phyloP scores from a whole-genome alignment of 2,797 vertebrate genomes.

The Chaunax sp. region DNA sequence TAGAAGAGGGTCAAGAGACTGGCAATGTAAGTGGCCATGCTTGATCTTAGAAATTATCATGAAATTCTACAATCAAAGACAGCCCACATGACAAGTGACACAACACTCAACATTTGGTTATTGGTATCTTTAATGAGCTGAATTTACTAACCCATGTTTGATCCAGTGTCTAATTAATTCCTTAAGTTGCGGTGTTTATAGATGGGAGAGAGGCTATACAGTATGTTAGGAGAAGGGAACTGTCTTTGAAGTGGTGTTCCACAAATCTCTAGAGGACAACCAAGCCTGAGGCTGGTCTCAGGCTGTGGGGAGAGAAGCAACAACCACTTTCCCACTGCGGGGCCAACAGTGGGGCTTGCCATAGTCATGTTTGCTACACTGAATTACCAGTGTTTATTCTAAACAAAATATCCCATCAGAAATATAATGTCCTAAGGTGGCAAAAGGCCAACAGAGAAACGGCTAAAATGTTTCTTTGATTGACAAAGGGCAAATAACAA shows the following conservation, averaged over 20 bases:
- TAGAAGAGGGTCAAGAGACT: conserved; percentile 40
- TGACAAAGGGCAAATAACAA: conserved; percentile 30
- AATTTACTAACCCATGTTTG: conserved; percentile 72
- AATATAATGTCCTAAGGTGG: conserved; percentile 16
- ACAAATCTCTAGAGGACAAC: conserved; percentile 75
- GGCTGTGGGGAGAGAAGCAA: conserved; percentile 67
- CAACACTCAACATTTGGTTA: conserved; percentile 33
- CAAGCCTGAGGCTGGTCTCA: conserved; percentile 79
- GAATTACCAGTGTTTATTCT: conserved; percentile 43
- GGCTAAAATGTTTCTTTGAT: conserved; percentile 23
- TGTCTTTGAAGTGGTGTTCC: conserved; percentile 82
- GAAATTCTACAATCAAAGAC: conserved; percentile 33
- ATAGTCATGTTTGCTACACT: conserved; percentile 35
- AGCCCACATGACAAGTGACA: conserved; percentile 25
- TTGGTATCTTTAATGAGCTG: conserved; percentile 47
- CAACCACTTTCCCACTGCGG: conserved; percentile 53
- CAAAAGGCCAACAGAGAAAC: conserved; percentile 29
- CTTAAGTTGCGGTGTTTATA: conserved; percentile 80
- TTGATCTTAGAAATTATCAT: conserved; percentile 28
- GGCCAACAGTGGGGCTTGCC: conserved; percentile 38
- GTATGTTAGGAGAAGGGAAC: conserved; percentile 62
- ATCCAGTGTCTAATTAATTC: conserved; percentile 82
- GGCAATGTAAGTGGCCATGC: conserved; percentile 36
- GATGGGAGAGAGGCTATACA: conserved; percentile 47
- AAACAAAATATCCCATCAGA: conserved; percentile 41